A percentile compares a stretch with the other conserved stretches of the same genome.
phyloP scores from a whole-genome alignment of 2,888 invertebrate species.

The Patella pellucida region DNA sequence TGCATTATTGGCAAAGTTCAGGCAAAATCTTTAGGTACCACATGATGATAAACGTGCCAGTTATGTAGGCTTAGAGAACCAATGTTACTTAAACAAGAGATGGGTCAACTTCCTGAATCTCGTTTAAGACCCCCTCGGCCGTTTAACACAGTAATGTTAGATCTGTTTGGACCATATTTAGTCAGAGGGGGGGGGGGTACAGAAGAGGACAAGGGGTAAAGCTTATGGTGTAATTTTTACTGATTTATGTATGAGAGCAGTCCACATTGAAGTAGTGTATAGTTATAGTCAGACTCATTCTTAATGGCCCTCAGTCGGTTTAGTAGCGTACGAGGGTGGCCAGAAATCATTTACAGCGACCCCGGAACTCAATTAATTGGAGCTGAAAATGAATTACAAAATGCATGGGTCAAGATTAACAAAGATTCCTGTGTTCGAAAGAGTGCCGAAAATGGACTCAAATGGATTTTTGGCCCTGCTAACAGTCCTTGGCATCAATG shows the following conservation, averaged over 20 bases:
- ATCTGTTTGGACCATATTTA: slow-evolving; percentile 14
- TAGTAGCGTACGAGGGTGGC: slow-evolving; percentile 18
- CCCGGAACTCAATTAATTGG: slow-evolving; percentile 19
- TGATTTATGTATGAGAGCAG: slow-evolving; percentile 1
- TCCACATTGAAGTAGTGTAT: slow-evolving; percentile 19
- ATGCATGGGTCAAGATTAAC: slow-evolving; percentile 13
- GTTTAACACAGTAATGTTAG: slow-evolving; percentile 6
- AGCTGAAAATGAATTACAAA: slow-evolving; percentile 15
- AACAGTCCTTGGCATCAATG: slow-evolving; percentile 22
- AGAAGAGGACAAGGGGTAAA: slow-evolving; percentile 21
- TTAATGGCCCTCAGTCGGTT: slow-evolving; percentile 16
- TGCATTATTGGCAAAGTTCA: slow-evolving; percentile 17
- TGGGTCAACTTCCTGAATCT: slow-evolving; percentile 7
- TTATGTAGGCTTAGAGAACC: slow-evolving; percentile 15
- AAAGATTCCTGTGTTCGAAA: background rate
- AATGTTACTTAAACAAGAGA: slow-evolving; percentile 12
- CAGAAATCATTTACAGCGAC: slow-evolving; percentile 18
- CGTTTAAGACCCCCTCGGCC: slow-evolving; percentile 8
- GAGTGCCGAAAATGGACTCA: slow-evolving; percentile 1
- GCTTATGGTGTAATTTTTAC: slow-evolving; percentile 23
- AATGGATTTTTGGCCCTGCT: slow-evolving; percentile 18
- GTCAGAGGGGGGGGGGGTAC: slow-evolving; percentile 19
- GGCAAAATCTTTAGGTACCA: slow-evolving; percentile 11
- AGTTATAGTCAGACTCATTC: slow-evolving; percentile 21
- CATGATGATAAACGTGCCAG: slow-evolving; percentile 16